phyloP scores from a whole-genome alignment of 1,140 invertebrate species.

The Ptiloglossa arizonensis region DNA sequence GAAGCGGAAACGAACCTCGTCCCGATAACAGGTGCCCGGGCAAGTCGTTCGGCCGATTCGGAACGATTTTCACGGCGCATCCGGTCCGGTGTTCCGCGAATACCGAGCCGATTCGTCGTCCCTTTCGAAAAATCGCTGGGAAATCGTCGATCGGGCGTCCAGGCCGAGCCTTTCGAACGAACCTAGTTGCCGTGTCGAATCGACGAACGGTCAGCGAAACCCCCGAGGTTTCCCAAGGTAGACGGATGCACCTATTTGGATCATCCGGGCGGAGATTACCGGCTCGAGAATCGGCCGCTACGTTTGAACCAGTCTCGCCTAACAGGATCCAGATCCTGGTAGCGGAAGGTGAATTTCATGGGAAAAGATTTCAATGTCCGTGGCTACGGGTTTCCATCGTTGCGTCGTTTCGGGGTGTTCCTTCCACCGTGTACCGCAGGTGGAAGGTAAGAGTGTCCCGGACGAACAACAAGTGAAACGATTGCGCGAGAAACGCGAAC shows the following conservation, averaged over 20 bases:
- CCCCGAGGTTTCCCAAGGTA: not conserved
- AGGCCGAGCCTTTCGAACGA: constrained; percentile 47
- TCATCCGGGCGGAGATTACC: constrained; percentile 31
- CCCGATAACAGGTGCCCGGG: constrained; percentile 72
- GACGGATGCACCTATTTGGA: constrained; percentile 15
- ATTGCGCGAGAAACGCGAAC: not conserved
- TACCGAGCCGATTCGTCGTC: not conserved
- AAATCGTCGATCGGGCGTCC: constrained; percentile 62
- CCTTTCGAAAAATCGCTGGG: constrained; percentile 32
- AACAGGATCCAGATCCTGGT: constrained; percentile 66
- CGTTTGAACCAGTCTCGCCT: constrained; percentile 64
- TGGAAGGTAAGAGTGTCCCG: not conserved
- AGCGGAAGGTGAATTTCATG: constrained; percentile 73
- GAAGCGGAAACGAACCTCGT: too few relatives aligned
- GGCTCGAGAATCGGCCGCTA: constrained; percentile 52
- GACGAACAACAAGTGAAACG: not conserved
- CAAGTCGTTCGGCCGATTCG: constrained; percentile 48
- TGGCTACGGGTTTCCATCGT: not conserved
- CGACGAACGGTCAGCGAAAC: constrained; percentile 35
- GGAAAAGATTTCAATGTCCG: constrained; percentile 61
- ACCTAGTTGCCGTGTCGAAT: constrained; percentile 48
- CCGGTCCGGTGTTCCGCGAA: constrained; percentile 34
- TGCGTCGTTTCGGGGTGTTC: not conserved
- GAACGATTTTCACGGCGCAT: constrained; percentile 51
- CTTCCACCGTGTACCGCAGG: too few relatives aligned